These are phyloP conservation scores for Machimus rusticus DNA, from an alignment of 2,888 invertebrate genomes.

Conservation along the genomic window DNA sequence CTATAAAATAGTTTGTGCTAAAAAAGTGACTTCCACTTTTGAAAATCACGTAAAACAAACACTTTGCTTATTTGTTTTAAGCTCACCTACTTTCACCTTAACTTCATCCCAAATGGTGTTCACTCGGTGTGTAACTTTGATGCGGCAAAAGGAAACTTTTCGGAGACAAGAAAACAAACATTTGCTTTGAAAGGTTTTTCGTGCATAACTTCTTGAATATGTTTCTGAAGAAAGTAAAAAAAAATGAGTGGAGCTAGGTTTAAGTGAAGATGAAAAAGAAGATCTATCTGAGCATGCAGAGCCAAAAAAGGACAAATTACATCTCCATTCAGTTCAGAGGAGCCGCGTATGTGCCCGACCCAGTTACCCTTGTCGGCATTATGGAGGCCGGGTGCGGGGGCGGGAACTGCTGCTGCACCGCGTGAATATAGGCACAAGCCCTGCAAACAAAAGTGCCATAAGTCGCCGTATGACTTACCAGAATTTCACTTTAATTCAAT, in stretches of 20 bases:
- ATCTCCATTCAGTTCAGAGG: not conserved
- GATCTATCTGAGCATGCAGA: not conserved
- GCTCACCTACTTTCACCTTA: not conserved
- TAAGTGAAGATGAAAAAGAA: not conserved
- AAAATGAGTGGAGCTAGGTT: not conserved
- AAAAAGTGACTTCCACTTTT: not conserved
- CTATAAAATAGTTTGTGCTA: not conserved
- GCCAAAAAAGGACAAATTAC: conserved; percentile 2
- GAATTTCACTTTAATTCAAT: conserved; percentile 25
- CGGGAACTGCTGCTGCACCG: not conserved
- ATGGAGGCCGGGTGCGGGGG: not conserved
- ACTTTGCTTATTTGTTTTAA: conserved; percentile 21
- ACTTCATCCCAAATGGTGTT: conserved; percentile 11
- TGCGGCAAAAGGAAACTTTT: conserved; percentile 15
- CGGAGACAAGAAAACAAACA: conserved; percentile 15
- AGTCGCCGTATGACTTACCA: not conserved
- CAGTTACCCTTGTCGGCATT: not conserved
- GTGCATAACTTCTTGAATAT: not conserved
- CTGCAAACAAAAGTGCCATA: not conserved
- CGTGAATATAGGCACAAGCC: conserved; percentile 7
- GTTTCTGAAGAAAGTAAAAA: not conserved
- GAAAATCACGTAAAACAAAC: conserved; percentile 23
- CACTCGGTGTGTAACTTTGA: conserved; percentile 7
- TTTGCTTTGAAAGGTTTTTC: conserved; percentile 25
- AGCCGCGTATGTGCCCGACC: not conserved